Conservation (phyloP, 2,888 invertebrate genomes). For the Chydorus sphaericus region DNA sequence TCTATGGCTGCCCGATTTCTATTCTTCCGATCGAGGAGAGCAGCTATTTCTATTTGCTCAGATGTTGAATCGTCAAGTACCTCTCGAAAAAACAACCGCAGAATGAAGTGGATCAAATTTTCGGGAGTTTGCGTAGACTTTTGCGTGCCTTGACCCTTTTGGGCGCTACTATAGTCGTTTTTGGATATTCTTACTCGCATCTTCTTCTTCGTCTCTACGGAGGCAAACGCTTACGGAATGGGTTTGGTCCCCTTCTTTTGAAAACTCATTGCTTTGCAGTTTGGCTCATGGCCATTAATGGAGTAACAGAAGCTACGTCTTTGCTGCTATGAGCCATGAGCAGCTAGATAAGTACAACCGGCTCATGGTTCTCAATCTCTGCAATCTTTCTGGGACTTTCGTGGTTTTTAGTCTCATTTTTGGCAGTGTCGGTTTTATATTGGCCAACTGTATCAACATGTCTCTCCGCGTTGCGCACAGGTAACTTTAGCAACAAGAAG, state of each 20-base stretch:
- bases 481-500: constrained; percentile 24
- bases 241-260: constrained; percentile 60
- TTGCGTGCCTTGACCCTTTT: constrained; percentile 74
- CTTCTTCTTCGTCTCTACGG: constrained; percentile 75
- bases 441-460: constrained; percentile 96
- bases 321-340: constrained; percentile 81
- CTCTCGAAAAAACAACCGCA: constrained; percentile 51
- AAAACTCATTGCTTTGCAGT: constrained; percentile 83
- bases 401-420: constrained; percentile 63
- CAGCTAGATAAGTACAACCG: constrained; percentile 79
- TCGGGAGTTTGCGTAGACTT: constrained; percentile 60
- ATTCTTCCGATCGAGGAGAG: constrained; percentile 96
- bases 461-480: constrained; percentile 66
- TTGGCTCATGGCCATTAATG: constrained; percentile 81
- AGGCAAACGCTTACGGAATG: constrained; percentile 58
- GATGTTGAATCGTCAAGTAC: constrained; percentile 62
- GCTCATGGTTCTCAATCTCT: constrained; percentile 77
- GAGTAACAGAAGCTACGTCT: constrained; percentile 93
- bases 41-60: constrained; percentile 94
- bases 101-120: constrained; percentile 48
- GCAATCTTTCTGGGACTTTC: constrained; percentile 68
- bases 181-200: constrained; percentile 86
- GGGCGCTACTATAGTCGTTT: constrained; percentile 70
- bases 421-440: constrained; percentile 87
- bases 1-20: constrained; percentile 90